Conservation (phyloP, 2,797 vertebrate species). For the Glossophaga mutica region DNA sequence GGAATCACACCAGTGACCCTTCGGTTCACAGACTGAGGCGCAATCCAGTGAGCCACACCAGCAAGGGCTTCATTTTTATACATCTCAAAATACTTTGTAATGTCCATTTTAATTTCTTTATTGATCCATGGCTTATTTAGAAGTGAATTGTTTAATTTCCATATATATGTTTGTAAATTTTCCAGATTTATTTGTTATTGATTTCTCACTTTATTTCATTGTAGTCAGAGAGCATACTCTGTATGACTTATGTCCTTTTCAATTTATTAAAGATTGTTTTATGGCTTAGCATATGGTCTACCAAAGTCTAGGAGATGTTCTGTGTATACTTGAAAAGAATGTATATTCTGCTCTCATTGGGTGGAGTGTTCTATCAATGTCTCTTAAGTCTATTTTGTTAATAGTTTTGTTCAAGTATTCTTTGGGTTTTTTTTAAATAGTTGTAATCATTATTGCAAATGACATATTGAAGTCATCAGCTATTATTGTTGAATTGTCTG, state of each 20-base stretch:
- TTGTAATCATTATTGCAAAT: conserved; percentile 6
- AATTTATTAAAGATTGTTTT: neutral
- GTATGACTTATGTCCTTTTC: neutral
- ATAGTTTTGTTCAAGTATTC: neutral
- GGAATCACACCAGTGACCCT: too few species aligned
- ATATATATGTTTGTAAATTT: neutral
- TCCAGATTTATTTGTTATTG: neutral
- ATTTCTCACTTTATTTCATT: conserved; percentile 7
- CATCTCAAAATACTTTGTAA: neutral
- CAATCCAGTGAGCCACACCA: too few species aligned
- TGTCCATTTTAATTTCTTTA: neutral
- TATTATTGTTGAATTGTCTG: neutral
- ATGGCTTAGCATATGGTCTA: neutral
- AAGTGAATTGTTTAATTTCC: neutral
- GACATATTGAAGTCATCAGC: neutral
- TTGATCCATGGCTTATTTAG: neutral
- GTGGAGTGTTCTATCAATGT: neutral
- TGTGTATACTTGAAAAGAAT: neutral
- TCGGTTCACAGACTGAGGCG: too few species aligned
- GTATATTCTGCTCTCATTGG: neutral
- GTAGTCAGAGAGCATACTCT: neutral
- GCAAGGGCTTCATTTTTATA: neutral
- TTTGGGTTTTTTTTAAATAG: neutral
- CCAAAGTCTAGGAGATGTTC: neutral
- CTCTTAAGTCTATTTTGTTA: neutral